phyloP scores from a whole-genome alignment of 2,888 invertebrate genomes.

The Epinotia bilunana region DNA sequence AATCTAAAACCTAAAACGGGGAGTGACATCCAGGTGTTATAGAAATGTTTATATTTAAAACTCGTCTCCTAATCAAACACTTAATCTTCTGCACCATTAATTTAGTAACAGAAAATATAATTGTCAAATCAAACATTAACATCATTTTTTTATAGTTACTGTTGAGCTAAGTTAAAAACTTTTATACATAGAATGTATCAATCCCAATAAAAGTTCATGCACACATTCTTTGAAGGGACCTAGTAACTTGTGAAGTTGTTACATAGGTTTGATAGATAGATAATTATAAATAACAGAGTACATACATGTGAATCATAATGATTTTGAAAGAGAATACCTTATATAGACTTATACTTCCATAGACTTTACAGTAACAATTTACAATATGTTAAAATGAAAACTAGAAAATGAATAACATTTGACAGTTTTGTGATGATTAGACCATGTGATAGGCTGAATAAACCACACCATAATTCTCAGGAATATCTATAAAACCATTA shows the following conservation, averaged over 20 bases:
- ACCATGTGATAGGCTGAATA: too few relatives aligned
- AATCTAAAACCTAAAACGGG: too few relatives aligned
- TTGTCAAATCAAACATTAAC: conserved; percentile 16
- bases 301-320: conserved; percentile 10
- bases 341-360: too few relatives aligned
- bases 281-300: neutral
- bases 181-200: conserved; percentile 6
- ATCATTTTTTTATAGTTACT: neutral
- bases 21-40: neutral
- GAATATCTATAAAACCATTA: too few relatives aligned
- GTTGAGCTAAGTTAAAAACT: neutral
- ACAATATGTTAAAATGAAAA: too few relatives aligned
- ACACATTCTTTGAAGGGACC: too few relatives aligned
- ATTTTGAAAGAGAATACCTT: neutral
- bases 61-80: neutral
- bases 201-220: neutral
- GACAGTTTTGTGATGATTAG: too few relatives aligned
- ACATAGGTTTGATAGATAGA: too few relatives aligned
- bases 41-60: conserved; percentile 9
- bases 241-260: too few relatives aligned
- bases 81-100: neutral
- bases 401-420: too few relatives aligned
- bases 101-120: conserved; percentile 20
- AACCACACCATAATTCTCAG: too few relatives aligned
- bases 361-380: too few relatives aligned